These are phyloP conservation scores for Malurus alboscapulatus DNA, from an alignment of 2,113 vertebrate genomes.

Conservation along the genomic window DNA sequence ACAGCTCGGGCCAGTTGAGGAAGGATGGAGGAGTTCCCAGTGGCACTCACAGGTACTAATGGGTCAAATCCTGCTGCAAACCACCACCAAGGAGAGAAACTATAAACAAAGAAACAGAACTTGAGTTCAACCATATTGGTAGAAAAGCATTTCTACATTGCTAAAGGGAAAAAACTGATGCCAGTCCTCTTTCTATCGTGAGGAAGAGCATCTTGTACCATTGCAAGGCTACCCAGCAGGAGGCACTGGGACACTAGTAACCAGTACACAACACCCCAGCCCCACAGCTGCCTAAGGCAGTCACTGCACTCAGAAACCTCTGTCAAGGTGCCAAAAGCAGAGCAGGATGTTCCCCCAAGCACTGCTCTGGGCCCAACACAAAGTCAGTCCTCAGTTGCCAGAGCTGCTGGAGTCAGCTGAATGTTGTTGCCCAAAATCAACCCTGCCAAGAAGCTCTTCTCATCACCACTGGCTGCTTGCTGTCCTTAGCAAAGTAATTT, in stretches of 20 bases:
- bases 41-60: not conserved
- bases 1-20: not conserved
- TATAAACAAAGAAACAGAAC: not conserved
- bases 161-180: not conserved
- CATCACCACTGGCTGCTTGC: not conserved
- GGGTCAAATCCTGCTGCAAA: not conserved
- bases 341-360: not conserved
- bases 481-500: not conserved
- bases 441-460: not conserved
- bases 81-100: not conserved
- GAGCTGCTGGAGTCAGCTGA: not conserved
- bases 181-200: not conserved
- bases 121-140: not conserved
- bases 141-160: not conserved
- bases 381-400: not conserved
- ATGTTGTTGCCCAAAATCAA: not conserved
- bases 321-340: not conserved
- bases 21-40: not conserved
- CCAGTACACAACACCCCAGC: fast-evolving
- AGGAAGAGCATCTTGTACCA: not conserved
- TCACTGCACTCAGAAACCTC: not conserved
- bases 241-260: not conserved
- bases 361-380: not conserved
- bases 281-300: not conserved
- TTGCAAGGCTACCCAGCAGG: not conserved